Percentiles rank a stretch among this genome's conserved stretches.
These are phyloP conservation scores for Andrena haemorrhoa DNA, from an alignment of 2,888 invertebrate species.

Conservation along the genomic window DNA sequence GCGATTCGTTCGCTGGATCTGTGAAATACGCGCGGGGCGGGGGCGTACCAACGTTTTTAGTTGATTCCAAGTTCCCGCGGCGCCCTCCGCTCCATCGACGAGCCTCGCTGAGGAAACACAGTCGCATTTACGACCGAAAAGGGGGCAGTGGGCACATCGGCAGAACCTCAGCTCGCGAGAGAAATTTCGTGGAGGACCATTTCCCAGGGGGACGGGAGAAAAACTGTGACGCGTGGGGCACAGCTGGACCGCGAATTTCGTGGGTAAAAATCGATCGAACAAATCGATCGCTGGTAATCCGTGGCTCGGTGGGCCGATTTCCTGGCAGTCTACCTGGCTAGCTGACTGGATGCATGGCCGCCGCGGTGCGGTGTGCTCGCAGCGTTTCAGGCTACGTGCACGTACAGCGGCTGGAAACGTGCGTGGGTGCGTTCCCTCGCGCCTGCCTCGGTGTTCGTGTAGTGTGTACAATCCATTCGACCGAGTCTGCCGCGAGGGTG, in stretches of 20 bases:
- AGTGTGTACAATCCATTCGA: conserved; percentile 67
- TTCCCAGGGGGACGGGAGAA: neutral
- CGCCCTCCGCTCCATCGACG: too few relatives aligned
- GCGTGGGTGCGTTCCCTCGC: conserved; percentile 49
- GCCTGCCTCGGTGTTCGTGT: conserved; percentile 51
- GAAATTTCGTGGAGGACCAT: too few relatives aligned
- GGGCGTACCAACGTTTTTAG: neutral
- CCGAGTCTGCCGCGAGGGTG: conserved; percentile 66
- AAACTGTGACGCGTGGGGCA: neutral
- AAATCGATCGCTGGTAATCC: conserved; percentile 61
- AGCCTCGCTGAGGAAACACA: too few relatives aligned
- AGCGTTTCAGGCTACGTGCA: conserved; percentile 41
- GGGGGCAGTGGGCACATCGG: too few relatives aligned
- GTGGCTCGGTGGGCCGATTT: conserved; percentile 52
- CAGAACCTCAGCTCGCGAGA: too few relatives aligned
- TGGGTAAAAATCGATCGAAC: conserved; percentile 58
- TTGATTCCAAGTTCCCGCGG: conserved; percentile 6
- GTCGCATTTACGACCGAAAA: too few relatives aligned
- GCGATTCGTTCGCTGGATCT: neutral
- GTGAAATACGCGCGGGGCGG: conserved; percentile 10
- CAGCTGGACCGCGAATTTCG: conserved; percentile 9
- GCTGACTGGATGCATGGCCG: conserved; percentile 50
- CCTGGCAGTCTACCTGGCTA: conserved; percentile 47
- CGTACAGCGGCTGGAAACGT: conserved; percentile 37
- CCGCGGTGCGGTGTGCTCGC: conserved; percentile 40